A percentile compares a stretch with the other conserved stretches of the same genome.
Evolutionary conservation across 64 coral and sea anemone species (phyloP).

Genomic region (Catalaphyllia jardinei): DNA sequence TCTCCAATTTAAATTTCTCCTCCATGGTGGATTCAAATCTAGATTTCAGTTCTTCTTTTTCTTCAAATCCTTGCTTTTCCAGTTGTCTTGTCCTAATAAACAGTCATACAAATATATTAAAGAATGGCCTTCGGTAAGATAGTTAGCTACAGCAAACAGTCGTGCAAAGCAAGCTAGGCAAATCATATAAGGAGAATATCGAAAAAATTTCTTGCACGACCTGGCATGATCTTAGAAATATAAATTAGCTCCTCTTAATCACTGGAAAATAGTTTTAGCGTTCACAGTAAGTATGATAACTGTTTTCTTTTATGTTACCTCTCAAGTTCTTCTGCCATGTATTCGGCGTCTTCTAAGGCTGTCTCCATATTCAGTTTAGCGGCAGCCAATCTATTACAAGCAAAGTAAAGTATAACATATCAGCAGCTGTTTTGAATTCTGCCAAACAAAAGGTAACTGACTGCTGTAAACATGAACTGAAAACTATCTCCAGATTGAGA

Average conservation of each 20-base stretch:
- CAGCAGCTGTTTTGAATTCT: neutral
- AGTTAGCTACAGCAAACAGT: no score
- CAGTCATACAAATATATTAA: neutral
- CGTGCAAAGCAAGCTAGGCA: no score
- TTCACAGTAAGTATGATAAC: no score
- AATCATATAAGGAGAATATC: no score
- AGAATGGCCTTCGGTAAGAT: no score
- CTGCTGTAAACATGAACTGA: no score
- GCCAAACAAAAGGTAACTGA: no score
- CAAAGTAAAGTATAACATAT: neutral
- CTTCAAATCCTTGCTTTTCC: conserved; percentile 79
- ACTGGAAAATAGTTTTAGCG: no score
- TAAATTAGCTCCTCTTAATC: no score
- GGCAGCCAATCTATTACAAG: conserved; percentile 21
- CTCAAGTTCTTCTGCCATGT: conserved; percentile 59
- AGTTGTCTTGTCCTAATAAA: conserved; percentile 57
- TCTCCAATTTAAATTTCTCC: conserved; percentile 83
- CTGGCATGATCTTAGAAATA: no score
- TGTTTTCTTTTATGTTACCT: conserved; percentile 11
- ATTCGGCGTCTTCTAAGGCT: conserved; percentile 55
- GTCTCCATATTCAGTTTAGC: conserved; percentile 60
- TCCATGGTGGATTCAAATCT: conserved; percentile 71
- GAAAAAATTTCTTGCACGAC: no score
- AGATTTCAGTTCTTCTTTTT: conserved; percentile 90
- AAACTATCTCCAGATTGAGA: no score